Base-by-base conservation (phyloP, 2,113 vertebrate species). In the Oryzias woworae region DNA sequence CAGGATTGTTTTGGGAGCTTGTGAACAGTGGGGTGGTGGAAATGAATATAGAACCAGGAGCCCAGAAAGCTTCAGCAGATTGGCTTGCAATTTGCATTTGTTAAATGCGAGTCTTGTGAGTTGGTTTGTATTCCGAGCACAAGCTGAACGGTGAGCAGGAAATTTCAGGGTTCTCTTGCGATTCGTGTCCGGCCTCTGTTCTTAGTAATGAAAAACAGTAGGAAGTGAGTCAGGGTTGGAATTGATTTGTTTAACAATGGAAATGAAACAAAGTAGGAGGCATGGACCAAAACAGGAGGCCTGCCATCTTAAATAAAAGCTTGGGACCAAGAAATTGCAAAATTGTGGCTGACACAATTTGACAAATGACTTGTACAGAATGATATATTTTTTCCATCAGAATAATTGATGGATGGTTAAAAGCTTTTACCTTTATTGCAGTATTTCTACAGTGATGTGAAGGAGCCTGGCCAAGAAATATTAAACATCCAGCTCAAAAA, bases 191-290 rank as follows among this genome's bases (percentile, higher is more conserved):
- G 66, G 82, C 82, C 79, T 85, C 78, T 71, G 63, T 87, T 87
- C 84, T 50, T 71, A 77, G 66, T 88, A 90, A 90, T 90, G 84
- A 90, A 86, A 90, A 87, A 87, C 88, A 90, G 85, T 83, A 79
- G 88, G 87, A 83, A 83, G 85, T 76, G 81, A 86, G 84, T 73
- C 85, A 72, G 79, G 81, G 79, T 78, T 87, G 75, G 87, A 90
- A 90, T 87, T 88, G 85, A 90, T 90, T 90, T 87, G 84, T 87
- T 88, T 90, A 90, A 88, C 87, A 87, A 90, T 88, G 82, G 84
- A 87, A 86, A 88, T 87, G 84, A 85, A 87, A 90, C 77, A 83
- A 87, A 88, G 85, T 85, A 80, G 84, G 84, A 88, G 75, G 85
- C 85, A 83, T 51, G 65, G 61, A 73, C 77, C 74, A 85, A 88